Conservation (phyloP, 1,140 invertebrate genomes). For the Ceratitis capitata region DNA sequence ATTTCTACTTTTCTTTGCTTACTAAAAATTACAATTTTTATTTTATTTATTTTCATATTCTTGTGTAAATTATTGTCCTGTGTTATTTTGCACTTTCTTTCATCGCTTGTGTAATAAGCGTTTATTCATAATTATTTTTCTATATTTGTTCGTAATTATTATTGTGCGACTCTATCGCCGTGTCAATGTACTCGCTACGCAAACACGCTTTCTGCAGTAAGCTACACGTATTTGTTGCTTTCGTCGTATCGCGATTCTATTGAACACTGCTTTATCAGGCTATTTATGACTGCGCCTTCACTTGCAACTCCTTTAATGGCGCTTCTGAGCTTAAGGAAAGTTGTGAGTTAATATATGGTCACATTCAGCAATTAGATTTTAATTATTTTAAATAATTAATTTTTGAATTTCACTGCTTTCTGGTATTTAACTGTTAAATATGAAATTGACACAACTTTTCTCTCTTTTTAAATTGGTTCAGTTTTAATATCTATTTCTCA, state of each 20-base stretch:
- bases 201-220: neutral
- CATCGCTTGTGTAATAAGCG: neutral
- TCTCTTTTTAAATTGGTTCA: neutral
- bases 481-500: neutral
- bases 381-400: neutral
- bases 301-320: neutral
- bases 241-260: neutral
- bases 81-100: neutral
- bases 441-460: no score
- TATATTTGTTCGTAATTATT: neutral
- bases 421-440: neutral
- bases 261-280: neutral
- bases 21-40: no score
- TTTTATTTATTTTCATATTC: neutral
- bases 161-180: neutral
- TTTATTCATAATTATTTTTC: neutral
- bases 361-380: neutral
- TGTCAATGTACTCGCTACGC: constrained; percentile 7
- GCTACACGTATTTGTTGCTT: constrained; percentile 15
- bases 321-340: neutral
- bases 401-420: neutral
- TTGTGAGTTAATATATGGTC: neutral
- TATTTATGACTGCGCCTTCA: neutral
- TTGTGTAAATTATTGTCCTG: constrained; percentile 12
- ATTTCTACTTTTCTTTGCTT: neutral